Base-by-base conservation (phyloP, 2,113 vertebrate genomes). In the Cyprinodon tularosa region DNA sequence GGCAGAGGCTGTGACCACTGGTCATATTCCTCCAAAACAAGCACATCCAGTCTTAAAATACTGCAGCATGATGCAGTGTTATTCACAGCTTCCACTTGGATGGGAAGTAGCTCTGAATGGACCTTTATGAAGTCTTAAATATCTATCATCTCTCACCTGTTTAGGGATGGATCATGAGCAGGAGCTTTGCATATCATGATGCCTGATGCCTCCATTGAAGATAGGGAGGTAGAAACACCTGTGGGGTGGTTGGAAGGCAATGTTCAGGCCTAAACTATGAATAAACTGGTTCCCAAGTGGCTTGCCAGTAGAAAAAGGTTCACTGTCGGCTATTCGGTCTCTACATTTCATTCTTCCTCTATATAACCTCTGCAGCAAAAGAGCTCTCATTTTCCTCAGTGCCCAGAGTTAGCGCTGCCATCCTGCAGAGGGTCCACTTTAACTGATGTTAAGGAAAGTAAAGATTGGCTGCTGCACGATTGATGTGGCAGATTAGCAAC, bases 401-500 rank as follows among this genome's bases (percentile, higher is more conserved):
- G 17, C n/a, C 40, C 20, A 29, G 44, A 83, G 71, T 77, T 66
- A 70, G 76, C 62, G 62, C 38, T 10, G 63, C 71, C 44, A 4
- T 4, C 1, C 40, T 50, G 22, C 0, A 17, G 59, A 64, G 72
- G 79, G 73, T 81, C 84, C 86, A 68, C 81, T 44, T 38, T 84
- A 71, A 86, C 72, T 80, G 78, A 87, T 82, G 86, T 70, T 78
- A 78, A 84, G 84, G 84, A 78, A 79, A 64, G 83, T 88, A 83
- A 84, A 45, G 78, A 89, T 88, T 71, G 79, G 72, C 77, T 83
- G 78, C 77, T 87, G 76, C 64, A 76, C 83, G 88, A 89, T 79
- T 85, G 81, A 89, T 86, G 77, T 85, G 83, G 86, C 88, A 87
- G 81, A 78, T 85, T 84, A 85, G 84, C 80, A 79, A 76, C 84